These are phyloP conservation scores for Staurois parvus DNA, from an alignment of 2,797 vertebrate genomes.

Conservation along the genomic window DNA sequence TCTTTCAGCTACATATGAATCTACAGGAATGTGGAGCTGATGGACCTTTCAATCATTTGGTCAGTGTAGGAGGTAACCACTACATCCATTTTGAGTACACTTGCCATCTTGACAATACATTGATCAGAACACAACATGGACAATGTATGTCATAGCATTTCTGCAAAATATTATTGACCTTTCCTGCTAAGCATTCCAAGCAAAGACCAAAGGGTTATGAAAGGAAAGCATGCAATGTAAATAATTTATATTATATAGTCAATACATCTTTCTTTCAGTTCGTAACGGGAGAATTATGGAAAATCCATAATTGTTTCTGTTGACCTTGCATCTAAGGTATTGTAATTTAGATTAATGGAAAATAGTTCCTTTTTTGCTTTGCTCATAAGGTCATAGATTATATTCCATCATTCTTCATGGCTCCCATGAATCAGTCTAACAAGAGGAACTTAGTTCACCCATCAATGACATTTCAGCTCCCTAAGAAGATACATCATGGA, in stretches of 20 bases:
- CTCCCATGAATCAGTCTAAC: not conserved
- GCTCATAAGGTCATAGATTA: not conserved
- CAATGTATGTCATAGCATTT: not conserved
- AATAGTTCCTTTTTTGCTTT: not conserved
- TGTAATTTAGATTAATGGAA: constrained; percentile 8
- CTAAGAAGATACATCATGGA: no score
- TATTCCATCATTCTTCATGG: not conserved
- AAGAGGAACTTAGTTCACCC: not conserved
- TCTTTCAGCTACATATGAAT: no score
- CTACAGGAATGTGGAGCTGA: not conserved
- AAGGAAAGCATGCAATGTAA: not conserved
- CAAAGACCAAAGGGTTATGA: not conserved
- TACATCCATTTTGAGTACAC: not conserved
- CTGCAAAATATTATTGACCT: not conserved
- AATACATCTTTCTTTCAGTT: not conserved
- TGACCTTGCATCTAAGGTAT: not conserved
- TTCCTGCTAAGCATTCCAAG: not conserved
- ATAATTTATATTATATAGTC: not conserved
- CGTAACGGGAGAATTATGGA: constrained; percentile 3
- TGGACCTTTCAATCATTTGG: not conserved
- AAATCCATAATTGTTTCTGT: constrained; percentile 8
- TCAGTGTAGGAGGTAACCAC: not conserved
- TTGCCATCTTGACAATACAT: not conserved
- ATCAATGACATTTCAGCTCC: no score
- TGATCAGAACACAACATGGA: not conserved